Base-by-base conservation (phyloP, 2,888 invertebrate genomes). In the Galeopsomyia nigrocyanea region DNA sequence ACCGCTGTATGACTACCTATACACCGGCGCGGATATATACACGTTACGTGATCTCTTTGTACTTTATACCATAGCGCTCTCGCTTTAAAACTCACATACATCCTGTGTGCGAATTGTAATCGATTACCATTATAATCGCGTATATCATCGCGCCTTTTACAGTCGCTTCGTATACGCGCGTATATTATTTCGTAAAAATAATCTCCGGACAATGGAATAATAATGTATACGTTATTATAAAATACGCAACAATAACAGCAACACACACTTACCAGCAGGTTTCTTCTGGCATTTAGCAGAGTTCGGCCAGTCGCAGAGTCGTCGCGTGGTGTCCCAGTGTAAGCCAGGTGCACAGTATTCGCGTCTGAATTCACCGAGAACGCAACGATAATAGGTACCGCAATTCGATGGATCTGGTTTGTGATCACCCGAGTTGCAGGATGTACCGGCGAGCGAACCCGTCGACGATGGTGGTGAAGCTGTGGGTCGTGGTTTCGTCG, bases 231-330 rank as follows among this genome's bases (percentile, higher is more conserved):
- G 31, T 31, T n/a, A n/a, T n/a, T n/a, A 31, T 31, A 31, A 3
- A 31, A 31, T 31, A 31, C 31, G 7, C 31, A 31, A 31, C 31
- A 31, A 31, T 31, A 31, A n/a, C n/a, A 5, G 26, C 26, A 26
- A 26, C 26, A 5, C 26, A 5, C 26, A 22, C 56, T 56, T 16
- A 56, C 56, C 56, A 10, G 56, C 10, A 2, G 13, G 55, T 13
- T 55, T 1, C 9, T 83, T 83, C 86, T 85, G 87, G 82, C 95
- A 95, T 78, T 92, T 91, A 0, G 94, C 94, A 49, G 88, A 88
- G 57, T 88, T 88, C 0, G 95, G 95, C 95, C 95, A 95, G 83
- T 95, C 95, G 80, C 95, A 95, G 55, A 92, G 89, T 53, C 89
- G 89, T 62, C 88, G 88, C 0, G 88, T 81, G 22, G 88, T 86